Conservation (phyloP, 2,888 invertebrate genomes). For the Acheta domesticus region DNA sequence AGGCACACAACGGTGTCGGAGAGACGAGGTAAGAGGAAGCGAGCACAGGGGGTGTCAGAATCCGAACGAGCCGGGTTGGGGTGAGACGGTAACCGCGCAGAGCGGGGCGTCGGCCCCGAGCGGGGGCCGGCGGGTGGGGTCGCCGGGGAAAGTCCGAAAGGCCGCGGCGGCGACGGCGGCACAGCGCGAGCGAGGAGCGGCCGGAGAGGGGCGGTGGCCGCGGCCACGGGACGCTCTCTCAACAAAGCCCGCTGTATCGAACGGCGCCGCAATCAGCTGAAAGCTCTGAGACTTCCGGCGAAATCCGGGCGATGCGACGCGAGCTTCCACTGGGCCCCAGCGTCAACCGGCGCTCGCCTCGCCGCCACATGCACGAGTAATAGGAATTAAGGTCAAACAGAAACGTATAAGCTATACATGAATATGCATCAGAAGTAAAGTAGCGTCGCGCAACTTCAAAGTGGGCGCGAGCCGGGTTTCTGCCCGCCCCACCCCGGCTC, state of each 20-base stretch:
- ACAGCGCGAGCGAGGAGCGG: background rate
- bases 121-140: no score
- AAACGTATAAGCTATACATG: background rate
- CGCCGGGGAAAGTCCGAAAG: background rate
- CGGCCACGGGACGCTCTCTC: background rate
- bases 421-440: background rate
- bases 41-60: no score
- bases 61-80: no score
- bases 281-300: background rate
- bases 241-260: background rate
- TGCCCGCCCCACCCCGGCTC: no score
- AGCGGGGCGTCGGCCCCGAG: no score
- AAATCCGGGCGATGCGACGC: background rate
- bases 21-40: no score
- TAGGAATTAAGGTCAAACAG: background rate
- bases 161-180: background rate
- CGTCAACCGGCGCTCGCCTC: no score
- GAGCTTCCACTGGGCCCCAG: background rate
- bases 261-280: constrained; percentile 9
- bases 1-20: no score
- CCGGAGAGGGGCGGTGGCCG: background rate
- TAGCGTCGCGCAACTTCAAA: background rate
- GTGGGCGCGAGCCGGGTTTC: no score
- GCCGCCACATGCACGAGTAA: no score
- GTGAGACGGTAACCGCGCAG: no score